These are phyloP conservation scores for Trileptium ribeirensis DNA, from an alignment of 2,888 invertebrate genomes.

Conservation along the genomic window DNA sequence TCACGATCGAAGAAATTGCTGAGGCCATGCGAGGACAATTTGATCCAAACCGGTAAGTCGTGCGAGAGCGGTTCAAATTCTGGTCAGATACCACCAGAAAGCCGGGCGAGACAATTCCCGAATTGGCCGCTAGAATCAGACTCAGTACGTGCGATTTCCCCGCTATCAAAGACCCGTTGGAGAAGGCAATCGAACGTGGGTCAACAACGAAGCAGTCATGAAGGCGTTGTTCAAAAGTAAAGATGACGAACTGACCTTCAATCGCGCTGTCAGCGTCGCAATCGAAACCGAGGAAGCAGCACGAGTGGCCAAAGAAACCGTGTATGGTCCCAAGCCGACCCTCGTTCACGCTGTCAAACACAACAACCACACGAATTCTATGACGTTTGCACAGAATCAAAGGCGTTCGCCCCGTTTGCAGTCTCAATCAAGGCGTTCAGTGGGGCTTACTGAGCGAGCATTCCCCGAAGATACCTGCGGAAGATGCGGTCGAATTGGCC, in stretches of 20 bases:
- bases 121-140: conserved; percentile 28
- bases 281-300: conserved; percentile 35
- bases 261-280: conserved; percentile 31
- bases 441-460: no score
- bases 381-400: no score
- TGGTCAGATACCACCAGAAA: conserved; percentile 33
- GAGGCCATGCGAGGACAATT: conserved; percentile 22
- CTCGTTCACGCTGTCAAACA: no score
- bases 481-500: not conserved
- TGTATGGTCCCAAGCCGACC: not conserved
- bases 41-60: conserved; percentile 31
- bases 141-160: conserved; percentile 31
- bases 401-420: no score
- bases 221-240: conserved; percentile 33
- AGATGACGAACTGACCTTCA: conserved; percentile 30
- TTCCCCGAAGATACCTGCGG: no score
- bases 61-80: conserved; percentile 31
- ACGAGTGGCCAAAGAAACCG: conserved; percentile 1
- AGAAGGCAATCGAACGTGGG: not conserved
- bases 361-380: no score
- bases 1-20: conserved; percentile 6
- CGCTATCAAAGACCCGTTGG: conserved; percentile 8
- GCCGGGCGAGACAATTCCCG: conserved; percentile 33
- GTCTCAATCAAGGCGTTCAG: no score
- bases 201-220: conserved; percentile 29